These are phyloP conservation scores for Dendropsophus ebraccatus DNA, from an alignment of 2,113 vertebrate genomes.

Conservation along the genomic window DNA sequence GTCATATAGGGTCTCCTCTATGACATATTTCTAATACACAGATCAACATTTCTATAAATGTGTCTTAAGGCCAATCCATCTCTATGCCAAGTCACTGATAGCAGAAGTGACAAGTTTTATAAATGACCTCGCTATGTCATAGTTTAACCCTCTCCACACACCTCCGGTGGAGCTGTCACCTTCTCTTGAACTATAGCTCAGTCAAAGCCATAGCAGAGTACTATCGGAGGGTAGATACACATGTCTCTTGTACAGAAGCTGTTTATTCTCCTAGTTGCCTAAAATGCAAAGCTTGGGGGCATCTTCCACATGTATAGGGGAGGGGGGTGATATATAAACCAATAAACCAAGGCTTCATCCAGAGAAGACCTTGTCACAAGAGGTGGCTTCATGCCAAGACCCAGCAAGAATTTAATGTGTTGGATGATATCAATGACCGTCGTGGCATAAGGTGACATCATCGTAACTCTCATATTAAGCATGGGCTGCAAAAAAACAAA, in stretches of 20 bases:
- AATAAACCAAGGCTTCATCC: background rate
- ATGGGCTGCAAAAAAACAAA: background rate
- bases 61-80: background rate
- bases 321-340: background rate
- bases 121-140: no score
- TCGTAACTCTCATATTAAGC: background rate
- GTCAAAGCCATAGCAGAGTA: no score
- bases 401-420: background rate
- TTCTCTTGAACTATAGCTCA: no score
- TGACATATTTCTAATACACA: background rate
- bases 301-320: background rate
- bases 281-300: no score
- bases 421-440: background rate
- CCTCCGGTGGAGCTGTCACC: no score
- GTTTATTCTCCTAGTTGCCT: no score
- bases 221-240: no score
- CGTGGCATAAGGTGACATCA: background rate
- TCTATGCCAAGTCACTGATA: background rate
- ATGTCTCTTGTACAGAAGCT: background rate
- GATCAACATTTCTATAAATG: background rate
- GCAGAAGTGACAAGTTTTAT: no score
- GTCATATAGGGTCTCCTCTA: background rate
- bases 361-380: background rate
- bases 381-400: background rate
- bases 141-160: no score